Conservation (phyloP, 2,888 invertebrate species). For the Chrysomela aeneicollis region DNA sequence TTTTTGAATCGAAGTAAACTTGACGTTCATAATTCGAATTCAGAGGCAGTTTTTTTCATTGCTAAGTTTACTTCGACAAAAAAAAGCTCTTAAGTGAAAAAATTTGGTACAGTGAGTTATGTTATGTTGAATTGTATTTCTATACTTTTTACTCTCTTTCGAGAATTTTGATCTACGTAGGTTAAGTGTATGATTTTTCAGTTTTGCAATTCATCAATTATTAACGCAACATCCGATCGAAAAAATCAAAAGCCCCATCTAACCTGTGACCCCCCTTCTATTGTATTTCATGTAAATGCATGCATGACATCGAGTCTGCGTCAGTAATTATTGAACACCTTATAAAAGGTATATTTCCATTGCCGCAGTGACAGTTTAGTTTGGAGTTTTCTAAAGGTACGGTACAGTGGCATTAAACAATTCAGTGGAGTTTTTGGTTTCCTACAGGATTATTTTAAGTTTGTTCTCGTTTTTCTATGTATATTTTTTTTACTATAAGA, state of each 20-base stretch:
- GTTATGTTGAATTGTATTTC: no score
- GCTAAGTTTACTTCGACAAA: no score
- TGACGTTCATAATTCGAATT: no score
- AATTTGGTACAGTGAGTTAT: no score
- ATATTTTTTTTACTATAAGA: neutral
- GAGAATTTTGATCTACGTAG: no score
- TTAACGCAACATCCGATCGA: neutral
- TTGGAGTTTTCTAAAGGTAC: neutral
- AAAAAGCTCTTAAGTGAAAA: no score
- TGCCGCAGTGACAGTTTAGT: neutral
- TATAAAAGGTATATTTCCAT: constrained; percentile 14
- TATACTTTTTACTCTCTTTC: no score
- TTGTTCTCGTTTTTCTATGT: constrained; percentile 3
- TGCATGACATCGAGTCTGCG: neutral
- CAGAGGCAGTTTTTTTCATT: no score
- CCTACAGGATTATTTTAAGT: neutral
- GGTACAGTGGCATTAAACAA: neutral
- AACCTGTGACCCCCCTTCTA: constrained; percentile 17
- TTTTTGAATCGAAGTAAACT: no score
- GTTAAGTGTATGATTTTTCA: neutral
- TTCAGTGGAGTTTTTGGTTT: neutral
- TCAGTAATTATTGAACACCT: neutral
- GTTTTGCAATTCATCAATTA: neutral
- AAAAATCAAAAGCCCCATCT: constrained; percentile 1
- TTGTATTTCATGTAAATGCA: constrained; percentile 19